Conservation (phyloP, 1,140 invertebrate genomes). For the Ceratina calcarata region DNA sequence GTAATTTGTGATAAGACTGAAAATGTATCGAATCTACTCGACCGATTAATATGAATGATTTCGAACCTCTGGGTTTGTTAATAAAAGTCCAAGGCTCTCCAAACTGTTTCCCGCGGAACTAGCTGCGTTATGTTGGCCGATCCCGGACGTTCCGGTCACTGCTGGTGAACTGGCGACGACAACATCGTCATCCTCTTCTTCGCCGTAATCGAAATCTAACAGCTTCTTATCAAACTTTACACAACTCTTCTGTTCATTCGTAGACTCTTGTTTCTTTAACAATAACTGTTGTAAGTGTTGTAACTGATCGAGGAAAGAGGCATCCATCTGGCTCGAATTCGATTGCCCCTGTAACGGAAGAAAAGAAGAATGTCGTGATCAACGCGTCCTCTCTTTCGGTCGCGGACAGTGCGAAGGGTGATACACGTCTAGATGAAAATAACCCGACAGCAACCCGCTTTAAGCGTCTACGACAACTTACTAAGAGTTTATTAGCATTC, state of each 20-base stretch:
- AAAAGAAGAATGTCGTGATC: constrained; percentile 14
- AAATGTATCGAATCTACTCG: no score
- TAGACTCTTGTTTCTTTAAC: constrained; percentile 79
- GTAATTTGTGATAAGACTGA: no score
- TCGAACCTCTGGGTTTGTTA: constrained; percentile 78
- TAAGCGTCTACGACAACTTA: constrained; percentile 55
- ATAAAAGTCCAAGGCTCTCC: constrained; percentile 75
- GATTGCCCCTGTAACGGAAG: not conserved
- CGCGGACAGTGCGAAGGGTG: no score
- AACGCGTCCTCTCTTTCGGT: no score
- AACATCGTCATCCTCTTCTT: constrained; percentile 88
- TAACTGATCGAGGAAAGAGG: constrained; percentile 81
- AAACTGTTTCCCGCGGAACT: constrained; percentile 68
- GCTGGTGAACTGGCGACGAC: constrained; percentile 73
- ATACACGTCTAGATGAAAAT: no score
- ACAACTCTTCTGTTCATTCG: constrained; percentile 74
- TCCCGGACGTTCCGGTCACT: constrained; percentile 59
- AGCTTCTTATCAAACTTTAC: constrained; percentile 89
- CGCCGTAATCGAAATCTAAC: constrained; percentile 92
- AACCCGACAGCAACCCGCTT: no score
- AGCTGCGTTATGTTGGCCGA: constrained; percentile 69
- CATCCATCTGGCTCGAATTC: constrained; percentile 73
- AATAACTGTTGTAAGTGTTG: constrained; percentile 83
- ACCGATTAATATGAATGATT: not conserved
- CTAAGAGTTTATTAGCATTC: constrained; percentile 73